These are phyloP conservation scores for Synergus japonicus DNA, from an alignment of 2,888 invertebrate species.

Conservation along the genomic window DNA sequence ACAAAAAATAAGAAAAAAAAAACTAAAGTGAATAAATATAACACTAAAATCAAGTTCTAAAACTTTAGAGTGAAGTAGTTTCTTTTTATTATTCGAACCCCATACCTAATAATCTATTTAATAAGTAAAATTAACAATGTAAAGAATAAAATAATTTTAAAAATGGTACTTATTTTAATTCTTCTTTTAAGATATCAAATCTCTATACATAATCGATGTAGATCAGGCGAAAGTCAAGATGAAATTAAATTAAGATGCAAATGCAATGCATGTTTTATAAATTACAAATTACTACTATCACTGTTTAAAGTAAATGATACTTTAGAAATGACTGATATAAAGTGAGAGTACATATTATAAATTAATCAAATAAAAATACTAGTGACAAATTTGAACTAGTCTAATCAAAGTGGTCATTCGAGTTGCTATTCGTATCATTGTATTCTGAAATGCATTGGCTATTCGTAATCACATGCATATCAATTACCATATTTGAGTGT, in stretches of 20 bases:
- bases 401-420: constrained; percentile 12
- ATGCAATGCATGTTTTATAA: background rate
- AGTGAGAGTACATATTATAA: background rate
- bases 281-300: constrained; percentile 5
- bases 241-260: constrained; percentile 25
- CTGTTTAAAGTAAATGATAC: constrained; percentile 9
- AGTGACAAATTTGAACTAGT: constrained; percentile 6
- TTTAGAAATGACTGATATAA: constrained; percentile 11
- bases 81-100: background rate
- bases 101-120: background rate
- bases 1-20: background rate
- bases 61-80: background rate
- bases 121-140: no score
- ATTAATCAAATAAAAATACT: background rate
- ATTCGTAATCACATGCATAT: constrained; percentile 26
- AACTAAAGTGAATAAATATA: background rate
- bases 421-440: constrained; percentile 27
- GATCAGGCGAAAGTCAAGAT: constrained; percentile 10
- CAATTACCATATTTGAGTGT: constrained; percentile 37
- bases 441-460: constrained; percentile 30
- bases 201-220: background rate
- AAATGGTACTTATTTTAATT: background rate
- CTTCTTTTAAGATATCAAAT: background rate
- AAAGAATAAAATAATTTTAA: no score
- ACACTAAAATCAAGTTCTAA: background rate